Percentiles rank a stretch among this genome's conserved stretches.
Evolutionary conservation across 2,797 vertebrate genomes (phyloP).

Genomic region (Tenualosa thibaudeaui): DNA sequence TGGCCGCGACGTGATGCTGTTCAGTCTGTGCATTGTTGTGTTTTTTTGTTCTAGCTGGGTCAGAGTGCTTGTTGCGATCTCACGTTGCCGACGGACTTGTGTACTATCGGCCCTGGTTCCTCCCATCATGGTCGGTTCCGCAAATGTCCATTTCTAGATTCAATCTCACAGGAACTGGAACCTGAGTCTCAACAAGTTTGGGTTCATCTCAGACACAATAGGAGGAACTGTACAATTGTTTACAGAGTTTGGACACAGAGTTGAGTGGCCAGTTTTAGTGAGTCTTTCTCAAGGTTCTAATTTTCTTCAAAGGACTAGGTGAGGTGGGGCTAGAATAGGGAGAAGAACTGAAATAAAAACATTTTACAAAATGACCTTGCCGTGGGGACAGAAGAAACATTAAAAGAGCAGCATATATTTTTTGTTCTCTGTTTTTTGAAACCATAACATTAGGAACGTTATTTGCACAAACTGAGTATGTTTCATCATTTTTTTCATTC

Average conservation of each 20-base stretch:
- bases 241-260: not conserved
- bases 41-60: not conserved
- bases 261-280: not conserved
- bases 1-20: not conserved
- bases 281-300: constrained; percentile 3
- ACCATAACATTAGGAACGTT: constrained; percentile 80
- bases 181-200: not conserved
- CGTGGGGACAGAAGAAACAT: constrained; percentile 70
- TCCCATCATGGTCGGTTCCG: not conserved
- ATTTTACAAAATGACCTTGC: constrained; percentile 67
- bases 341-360: constrained; percentile 78
- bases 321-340: constrained; percentile 12
- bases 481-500: constrained; percentile 78
- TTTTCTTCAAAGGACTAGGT: constrained; percentile 46
- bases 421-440: constrained; percentile 51
- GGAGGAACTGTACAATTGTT: constrained; percentile 19
- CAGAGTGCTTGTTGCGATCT: not conserved
- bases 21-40: not conserved
- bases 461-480: constrained; percentile 87
- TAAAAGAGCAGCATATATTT: constrained; percentile 85
- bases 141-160: not conserved
- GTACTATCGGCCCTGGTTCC: not conserved
- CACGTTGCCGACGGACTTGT: not conserved
- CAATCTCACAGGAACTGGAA: not conserved
- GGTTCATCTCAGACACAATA: not conserved